phyloP scores from a whole-genome alignment of 30 jellyfish, hydroid and myxozoan species.

The Chironex yamaguchii region DNA sequence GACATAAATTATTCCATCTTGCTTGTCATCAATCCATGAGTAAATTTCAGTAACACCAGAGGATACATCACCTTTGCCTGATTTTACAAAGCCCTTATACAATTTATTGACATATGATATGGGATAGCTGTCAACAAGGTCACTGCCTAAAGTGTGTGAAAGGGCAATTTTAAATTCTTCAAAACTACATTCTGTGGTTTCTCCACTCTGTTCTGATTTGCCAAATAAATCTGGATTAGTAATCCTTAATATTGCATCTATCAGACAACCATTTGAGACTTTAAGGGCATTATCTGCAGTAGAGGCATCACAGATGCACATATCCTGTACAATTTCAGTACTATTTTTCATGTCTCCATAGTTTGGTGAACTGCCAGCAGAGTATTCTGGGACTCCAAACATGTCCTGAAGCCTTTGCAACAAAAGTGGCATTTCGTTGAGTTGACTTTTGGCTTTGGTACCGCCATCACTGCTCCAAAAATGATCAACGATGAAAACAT shows the following conservation, averaged over 20 bases:
- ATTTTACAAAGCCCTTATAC: conserved; percentile 65
- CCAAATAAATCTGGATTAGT: background rate
- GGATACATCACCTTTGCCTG: conserved; percentile 65
- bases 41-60: conserved; percentile 75
- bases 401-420: conserved; percentile 64
- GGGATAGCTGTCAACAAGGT: too few relatives aligned
- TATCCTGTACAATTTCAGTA: conserved; percentile 9
- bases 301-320: conserved; percentile 32
- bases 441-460: conserved; percentile 63
- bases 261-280: background rate
- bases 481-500: conserved; percentile 85
- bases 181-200: conserved; percentile 50
- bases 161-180: conserved; percentile 91
- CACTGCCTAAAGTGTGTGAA: too few relatives aligned
- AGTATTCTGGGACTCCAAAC: conserved; percentile 47
- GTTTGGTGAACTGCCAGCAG: background rate
- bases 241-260: conserved; percentile 24
- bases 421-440: conserved; percentile 69
- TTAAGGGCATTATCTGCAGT: conserved; percentile 1
- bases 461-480: conserved; percentile 91
- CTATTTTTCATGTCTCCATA: conserved; percentile 5
- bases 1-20: conserved; percentile 78
- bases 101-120: conserved; percentile 62
- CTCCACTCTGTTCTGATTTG: background rate
- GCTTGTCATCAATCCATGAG: conserved; percentile 81